Conservation (phyloP, 2,888 invertebrate species). For the Chouioia cunea region DNA sequence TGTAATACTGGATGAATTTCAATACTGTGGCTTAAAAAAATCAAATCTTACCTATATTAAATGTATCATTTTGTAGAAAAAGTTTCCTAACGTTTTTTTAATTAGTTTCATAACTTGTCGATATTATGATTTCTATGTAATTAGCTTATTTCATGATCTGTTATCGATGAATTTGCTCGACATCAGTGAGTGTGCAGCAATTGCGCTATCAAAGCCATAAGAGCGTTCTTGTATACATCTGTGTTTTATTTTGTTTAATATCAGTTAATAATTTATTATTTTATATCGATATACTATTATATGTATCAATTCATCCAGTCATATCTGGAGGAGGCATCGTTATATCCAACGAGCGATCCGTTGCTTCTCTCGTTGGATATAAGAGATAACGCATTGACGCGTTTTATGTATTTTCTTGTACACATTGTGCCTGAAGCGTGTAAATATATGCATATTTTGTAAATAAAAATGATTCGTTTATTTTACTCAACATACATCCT, state of each 20-base stretch:
- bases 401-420: conserved; percentile 49
- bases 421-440: conserved; percentile 40
- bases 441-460: conserved; percentile 47
- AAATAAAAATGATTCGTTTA: conserved; percentile 35
- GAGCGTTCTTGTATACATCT: conserved; percentile 32
- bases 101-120: neutral
- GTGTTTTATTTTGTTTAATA: conserved; percentile 11
- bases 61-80: too few species aligned
- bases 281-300: conserved; percentile 26
- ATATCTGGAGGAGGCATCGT: conserved; percentile 25
- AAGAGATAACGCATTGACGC: conserved; percentile 50
- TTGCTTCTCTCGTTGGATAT: conserved; percentile 53
- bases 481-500: conserved; percentile 8
- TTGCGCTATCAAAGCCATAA: conserved; percentile 31
- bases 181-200: neutral
- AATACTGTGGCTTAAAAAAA: neutral
- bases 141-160: neutral
- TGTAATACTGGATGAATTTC: conserved; percentile 6
- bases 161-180: conserved; percentile 15
- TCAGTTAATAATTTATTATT: conserved; percentile 42
- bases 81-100: too few species aligned
- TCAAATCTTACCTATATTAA: neutral
- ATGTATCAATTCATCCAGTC: conserved; percentile 12
- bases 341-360: conserved; percentile 52
- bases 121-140: conserved; percentile 6